These are phyloP conservation scores for Ooceraea biroi DNA, from an alignment of 1,140 invertebrate species.

Conservation along the genomic window DNA sequence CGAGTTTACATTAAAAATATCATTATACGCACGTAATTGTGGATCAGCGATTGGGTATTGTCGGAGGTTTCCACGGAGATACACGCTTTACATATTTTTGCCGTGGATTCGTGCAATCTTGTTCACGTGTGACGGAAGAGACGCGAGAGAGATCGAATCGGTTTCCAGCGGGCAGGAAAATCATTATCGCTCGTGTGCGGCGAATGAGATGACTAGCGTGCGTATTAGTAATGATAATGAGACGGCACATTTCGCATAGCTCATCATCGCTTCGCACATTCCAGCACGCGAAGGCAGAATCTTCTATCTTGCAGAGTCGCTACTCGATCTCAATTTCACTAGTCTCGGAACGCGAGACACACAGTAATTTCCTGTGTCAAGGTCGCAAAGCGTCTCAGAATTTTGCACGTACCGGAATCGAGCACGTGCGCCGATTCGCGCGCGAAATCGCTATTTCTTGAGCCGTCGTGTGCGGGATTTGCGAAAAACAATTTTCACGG, in stretches of 20 bases:
- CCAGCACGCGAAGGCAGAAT: slow-evolving; percentile 32
- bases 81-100: background rate
- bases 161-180: background rate
- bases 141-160: background rate
- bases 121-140: background rate
- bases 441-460: background rate
- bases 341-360: background rate
- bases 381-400: background rate
- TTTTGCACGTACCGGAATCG: slow-evolving; percentile 11
- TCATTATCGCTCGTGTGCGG: background rate
- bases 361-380: slow-evolving; percentile 1
- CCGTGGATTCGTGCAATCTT: background rate
- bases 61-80: background rate
- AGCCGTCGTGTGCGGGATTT: background rate
- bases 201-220: background rate
- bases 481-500: background rate
- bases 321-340: background rate
- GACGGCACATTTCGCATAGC: slow-evolving; percentile 31
- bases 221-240: slow-evolving; percentile 37
- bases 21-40: background rate
- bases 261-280: background rate
- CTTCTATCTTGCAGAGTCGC: background rate
- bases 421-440: background rate
- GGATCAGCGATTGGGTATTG: background rate
- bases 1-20: background rate